These are phyloP conservation scores for Abramis brama DNA, from an alignment of 2,113 vertebrate genomes.

Conservation along the genomic window DNA sequence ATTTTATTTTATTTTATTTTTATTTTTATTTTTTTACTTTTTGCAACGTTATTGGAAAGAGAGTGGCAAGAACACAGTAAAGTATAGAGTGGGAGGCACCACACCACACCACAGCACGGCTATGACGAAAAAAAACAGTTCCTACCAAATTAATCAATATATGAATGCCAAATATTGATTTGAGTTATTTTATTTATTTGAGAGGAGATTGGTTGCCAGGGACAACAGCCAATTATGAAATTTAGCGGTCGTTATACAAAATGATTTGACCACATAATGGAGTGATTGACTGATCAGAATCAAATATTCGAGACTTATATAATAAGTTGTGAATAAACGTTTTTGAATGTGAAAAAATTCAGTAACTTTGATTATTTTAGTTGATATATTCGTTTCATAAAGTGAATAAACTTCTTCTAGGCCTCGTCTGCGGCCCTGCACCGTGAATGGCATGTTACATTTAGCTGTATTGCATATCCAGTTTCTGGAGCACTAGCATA, in stretches of 20 bases:
- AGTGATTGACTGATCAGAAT: background rate
- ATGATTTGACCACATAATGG: background rate
- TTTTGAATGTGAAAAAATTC: background rate
- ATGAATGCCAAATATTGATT: background rate
- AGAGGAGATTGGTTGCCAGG: background rate
- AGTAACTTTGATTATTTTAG: background rate
- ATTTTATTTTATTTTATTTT: background rate
- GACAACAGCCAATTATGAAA: background rate
- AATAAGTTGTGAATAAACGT: background rate
- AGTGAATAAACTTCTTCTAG: constrained; percentile 9
- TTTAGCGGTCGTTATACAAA: background rate
- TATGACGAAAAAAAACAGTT: background rate
- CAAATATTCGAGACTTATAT: background rate
- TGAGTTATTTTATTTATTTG: background rate
- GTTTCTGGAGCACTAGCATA: constrained; percentile 44
- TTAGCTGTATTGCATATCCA: constrained; percentile 40
- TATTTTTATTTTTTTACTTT: background rate
- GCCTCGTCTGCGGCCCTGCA: background rate
- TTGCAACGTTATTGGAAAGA: background rate
- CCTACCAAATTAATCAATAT: background rate
- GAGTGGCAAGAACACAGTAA: background rate
- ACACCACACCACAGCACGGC: background rate
- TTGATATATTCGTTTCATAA: background rate
- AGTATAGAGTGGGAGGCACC: background rate
- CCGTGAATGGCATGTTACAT: constrained; percentile 14